Evolutionary conservation across 2,888 invertebrate genomes (phyloP).

Genomic region (Thumatha senex): DNA sequence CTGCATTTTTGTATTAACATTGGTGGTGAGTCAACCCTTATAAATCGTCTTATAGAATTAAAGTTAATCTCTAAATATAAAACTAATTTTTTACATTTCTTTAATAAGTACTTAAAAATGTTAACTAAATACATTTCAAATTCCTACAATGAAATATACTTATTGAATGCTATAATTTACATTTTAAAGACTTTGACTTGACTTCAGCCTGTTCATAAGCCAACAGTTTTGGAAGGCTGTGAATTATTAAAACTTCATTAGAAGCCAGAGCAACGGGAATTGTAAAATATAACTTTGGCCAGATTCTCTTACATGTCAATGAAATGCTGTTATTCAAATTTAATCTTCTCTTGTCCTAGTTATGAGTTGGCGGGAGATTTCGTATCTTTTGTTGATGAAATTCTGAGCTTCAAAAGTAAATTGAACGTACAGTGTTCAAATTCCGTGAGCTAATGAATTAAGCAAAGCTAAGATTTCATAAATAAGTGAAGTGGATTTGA

Average conservation of each 20-base stretch:
- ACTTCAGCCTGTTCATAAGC: conserved; percentile 31
- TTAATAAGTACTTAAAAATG: background rate
- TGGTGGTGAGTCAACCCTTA: no score
- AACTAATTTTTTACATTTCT: no score
- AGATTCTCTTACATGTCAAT: conserved; percentile 22
- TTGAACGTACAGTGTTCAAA: no score
- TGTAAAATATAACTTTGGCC: conserved; percentile 27
- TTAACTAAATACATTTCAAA: background rate
- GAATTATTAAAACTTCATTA: conserved; percentile 47
- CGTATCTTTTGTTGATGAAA: conserved; percentile 2
- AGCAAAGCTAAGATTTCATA: no score
- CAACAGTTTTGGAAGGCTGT: conserved; percentile 37
- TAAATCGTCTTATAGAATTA: no score
- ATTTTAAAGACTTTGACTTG: conserved; percentile 40
- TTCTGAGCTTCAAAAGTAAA: background rate
- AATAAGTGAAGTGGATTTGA: no score
- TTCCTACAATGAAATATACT: conserved; percentile 15
- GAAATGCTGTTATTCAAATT: conserved; percentile 17
- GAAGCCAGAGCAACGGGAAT: conserved; percentile 24
- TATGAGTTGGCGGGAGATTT: conserved; percentile 18
- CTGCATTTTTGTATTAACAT: no score
- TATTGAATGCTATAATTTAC: conserved; percentile 40
- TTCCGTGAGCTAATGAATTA: no score
- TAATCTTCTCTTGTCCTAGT: conserved; percentile 22
- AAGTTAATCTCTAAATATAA: no score